A percentile compares a stretch with the other conserved stretches of the same genome.
Conservation (phyloP, 1,140 invertebrate genomes). For the Drosophila burlai region DNA sequence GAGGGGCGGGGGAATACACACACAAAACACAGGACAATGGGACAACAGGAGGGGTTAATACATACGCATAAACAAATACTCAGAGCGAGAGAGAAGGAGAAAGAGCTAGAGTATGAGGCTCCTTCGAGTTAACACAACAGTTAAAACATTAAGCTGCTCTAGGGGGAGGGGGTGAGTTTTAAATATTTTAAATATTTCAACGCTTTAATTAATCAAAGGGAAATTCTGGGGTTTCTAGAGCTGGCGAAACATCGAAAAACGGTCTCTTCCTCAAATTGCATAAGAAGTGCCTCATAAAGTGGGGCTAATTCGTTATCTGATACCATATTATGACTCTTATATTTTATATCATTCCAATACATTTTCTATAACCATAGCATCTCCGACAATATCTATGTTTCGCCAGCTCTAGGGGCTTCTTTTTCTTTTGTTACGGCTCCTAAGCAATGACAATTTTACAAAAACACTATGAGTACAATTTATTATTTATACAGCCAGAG, state of each 20-base stretch:
- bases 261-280: not conserved
- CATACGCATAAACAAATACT: slow-evolving; percentile 60
- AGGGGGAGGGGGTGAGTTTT: slow-evolving; percentile 17
- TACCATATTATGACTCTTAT: not conserved
- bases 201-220: slow-evolving; percentile 52
- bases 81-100: slow-evolving; percentile 22
- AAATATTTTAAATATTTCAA: slow-evolving; percentile 67
- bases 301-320: not conserved
- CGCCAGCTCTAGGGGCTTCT: not conserved
- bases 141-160: slow-evolving; percentile 55
- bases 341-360: too few species aligned
- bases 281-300: not conserved
- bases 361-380: too few species aligned
- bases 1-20: slow-evolving; percentile 17
- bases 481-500: slow-evolving; percentile 56
- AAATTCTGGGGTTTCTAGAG: not conserved
- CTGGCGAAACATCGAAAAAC: not conserved
- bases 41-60: slow-evolving; percentile 28
- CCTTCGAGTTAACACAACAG: slow-evolving; percentile 42
- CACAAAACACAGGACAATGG: slow-evolving; percentile 50
- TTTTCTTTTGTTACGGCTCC: slow-evolving; percentile 38
- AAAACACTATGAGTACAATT: slow-evolving; percentile 61
- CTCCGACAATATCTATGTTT: not conserved
- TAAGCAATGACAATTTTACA: slow-evolving; percentile 81
- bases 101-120: slow-evolving; percentile 24